Evolutionary conservation across 2,888 invertebrate genomes (phyloP), one percentile per base, ranked within the genome.

Genomic region (Papilio gigon): DNA sequence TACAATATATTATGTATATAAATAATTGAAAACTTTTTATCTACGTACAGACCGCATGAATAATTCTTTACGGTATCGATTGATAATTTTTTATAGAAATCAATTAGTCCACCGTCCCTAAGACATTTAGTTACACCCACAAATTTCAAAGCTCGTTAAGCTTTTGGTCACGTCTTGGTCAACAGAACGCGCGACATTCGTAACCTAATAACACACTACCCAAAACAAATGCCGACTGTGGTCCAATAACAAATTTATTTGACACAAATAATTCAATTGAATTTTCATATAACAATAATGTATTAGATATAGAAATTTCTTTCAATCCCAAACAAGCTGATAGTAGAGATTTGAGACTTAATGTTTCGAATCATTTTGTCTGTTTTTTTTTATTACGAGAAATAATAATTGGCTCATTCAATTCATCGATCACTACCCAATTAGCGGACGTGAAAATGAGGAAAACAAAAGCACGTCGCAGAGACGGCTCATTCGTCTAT

Each of bases 91-190:
- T 60, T 60, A 40, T n/a, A 40, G 9, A 60, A 14, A 37, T 37
- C 60, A 60, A 60, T 60, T 37, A 53, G 53, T 27, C 27, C 11
- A 27, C 35, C 20, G 37, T 50, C 17, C 50, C 33, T 8, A 47
- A 47, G 59, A 37, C 33, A 33, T 59, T 59, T 59, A 35, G 35
- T 35, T 37, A 59, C 35, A 59, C 37, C 37, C 22, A 59, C 59
- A 37, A 58, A 37, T 20, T 59, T 59, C 22, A 22, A 37, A 59
- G 59, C 37, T 64, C 27, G 37, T 53, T 50, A 64, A 64, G 53
- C 64, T 53, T 25, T 47, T 22, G 35, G 50, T 64, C 50, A 64
- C 50, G 50, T 37, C 53, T 20, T 37, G 63, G 63, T 53, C 35
- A 64, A 35, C 25, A 37, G 63, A 64, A 1, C 47, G 20, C 62